A percentile compares a stretch with the other conserved stretches of the same genome.
phyloP scores from a whole-genome alignment of 2,797 vertebrate species.

The Gephyroberyx darwinii region DNA sequence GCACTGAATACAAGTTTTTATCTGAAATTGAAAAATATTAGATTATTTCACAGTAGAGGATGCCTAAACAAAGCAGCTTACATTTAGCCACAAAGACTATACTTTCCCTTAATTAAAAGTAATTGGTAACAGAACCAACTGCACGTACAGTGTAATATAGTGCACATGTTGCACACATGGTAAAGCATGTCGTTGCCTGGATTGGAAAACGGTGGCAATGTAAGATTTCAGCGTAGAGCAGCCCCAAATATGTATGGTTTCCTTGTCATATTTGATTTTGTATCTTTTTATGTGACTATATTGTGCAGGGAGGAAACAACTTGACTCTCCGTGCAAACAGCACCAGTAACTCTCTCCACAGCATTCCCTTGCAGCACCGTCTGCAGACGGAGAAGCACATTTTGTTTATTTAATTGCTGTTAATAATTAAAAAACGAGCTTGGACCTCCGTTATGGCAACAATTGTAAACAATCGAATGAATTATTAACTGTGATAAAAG shows the following conservation, averaged over 20 bases:
- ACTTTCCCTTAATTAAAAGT: slow-evolving; percentile 65
- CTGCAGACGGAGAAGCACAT: slow-evolving; percentile 56
- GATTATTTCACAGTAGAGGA: slow-evolving; percentile 46
- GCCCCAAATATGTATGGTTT: background rate
- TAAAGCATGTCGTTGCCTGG: slow-evolving; percentile 27
- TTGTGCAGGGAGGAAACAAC: slow-evolving; percentile 34
- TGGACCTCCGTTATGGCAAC: slow-evolving; percentile 65
- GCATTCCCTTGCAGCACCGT: slow-evolving; percentile 48
- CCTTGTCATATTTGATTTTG: slow-evolving; percentile 5
- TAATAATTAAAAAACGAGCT: slow-evolving; percentile 73
- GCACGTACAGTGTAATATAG: slow-evolving; percentile 34
- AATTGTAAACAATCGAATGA: slow-evolving; percentile 74
- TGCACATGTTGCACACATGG: slow-evolving; percentile 63
- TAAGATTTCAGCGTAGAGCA: slow-evolving; percentile 4
- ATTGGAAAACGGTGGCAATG: slow-evolving; percentile 22
- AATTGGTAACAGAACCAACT: slow-evolving; percentile 62
- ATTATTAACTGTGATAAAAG: slow-evolving; percentile 74
- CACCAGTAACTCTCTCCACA: slow-evolving; percentile 19
- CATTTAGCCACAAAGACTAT: slow-evolving; percentile 37
- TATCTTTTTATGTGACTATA: slow-evolving; percentile 13
- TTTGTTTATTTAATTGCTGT: slow-evolving; percentile 75
- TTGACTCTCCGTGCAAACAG: slow-evolving; percentile 18
- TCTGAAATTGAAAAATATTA: slow-evolving; percentile 52
- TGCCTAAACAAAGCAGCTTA: slow-evolving; percentile 45
- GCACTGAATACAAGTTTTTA: slow-evolving; percentile 11